phyloP scores from a whole-genome alignment of 53 echinoderm and acorn worm genomes.

The Luidia sarsii region DNA sequence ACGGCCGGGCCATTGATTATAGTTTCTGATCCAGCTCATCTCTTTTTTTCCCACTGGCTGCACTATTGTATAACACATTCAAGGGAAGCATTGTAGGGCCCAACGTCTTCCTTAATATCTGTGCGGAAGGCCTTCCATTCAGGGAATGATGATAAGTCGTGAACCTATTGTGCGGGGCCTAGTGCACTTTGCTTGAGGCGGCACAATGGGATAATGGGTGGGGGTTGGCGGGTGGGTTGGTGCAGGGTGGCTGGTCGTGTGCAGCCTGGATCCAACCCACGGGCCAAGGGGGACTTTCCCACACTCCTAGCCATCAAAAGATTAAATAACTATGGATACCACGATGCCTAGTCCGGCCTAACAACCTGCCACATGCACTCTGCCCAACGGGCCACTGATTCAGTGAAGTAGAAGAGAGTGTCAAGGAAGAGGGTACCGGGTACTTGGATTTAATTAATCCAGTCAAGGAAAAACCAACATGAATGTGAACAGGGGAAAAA shows the following conservation, averaged over 20 bases:
- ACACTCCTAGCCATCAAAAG: conserved; percentile 12
- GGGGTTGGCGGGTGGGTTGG: conserved; percentile 26
- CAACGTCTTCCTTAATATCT: conserved; percentile 1
- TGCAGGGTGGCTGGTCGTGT: background rate
- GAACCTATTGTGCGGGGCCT: conserved; percentile 1
- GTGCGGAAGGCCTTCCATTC: background rate
- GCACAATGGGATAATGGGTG: conserved; percentile 35
- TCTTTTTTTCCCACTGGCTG: too few relatives aligned
- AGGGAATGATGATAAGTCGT: background rate
- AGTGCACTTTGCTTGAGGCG: conserved; percentile 1
- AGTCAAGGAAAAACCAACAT: too few relatives aligned
- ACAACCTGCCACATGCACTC: too few relatives aligned
- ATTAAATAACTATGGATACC: conserved; percentile 3
- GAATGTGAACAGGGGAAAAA: too few relatives aligned
- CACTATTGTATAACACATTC: conserved; percentile 17
- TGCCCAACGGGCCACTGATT: too few relatives aligned
- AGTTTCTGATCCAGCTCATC: too few relatives aligned
- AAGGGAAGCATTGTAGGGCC: background rate
- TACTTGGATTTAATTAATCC: too few relatives aligned
- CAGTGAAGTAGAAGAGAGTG: too few relatives aligned
- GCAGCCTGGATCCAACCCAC: background rate
- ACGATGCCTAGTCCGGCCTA: too few relatives aligned
- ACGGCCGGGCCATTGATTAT: too few relatives aligned
- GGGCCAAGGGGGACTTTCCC: conserved; percentile 41
- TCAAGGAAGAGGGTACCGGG: too few relatives aligned